Conservation (phyloP, 2,113 vertebrate genomes). For the Peromyscus californicus region DNA sequence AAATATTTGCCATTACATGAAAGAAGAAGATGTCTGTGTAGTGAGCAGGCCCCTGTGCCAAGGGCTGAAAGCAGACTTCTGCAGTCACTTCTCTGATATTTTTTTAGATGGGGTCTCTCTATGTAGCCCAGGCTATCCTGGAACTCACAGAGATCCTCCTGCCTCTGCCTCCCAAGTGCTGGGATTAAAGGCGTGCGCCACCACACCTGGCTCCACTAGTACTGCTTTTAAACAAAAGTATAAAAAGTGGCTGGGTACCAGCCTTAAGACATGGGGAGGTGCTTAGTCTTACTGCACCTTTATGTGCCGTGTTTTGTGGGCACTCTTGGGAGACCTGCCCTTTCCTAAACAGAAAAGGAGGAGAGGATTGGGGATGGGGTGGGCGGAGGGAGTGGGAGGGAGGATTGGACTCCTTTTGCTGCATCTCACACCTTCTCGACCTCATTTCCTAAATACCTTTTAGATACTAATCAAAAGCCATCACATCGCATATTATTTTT, state of each 20-base stretch:
- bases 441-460: not conserved
- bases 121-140: not conserved
- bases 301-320: not conserved
- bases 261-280: not conserved
- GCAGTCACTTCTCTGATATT: not conserved
- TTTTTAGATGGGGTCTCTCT: not conserved
- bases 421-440: not conserved
- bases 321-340: not conserved
- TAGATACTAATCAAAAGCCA: constrained; percentile 10
- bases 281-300: not conserved
- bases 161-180: not conserved
- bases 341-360: not conserved
- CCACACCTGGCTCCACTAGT: not conserved
- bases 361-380: not conserved
- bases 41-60: not conserved
- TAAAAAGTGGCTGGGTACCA: not conserved
- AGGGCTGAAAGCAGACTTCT: not conserved
- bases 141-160: not conserved
- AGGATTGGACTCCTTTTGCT: not conserved
- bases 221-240: not conserved
- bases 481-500: not conserved
- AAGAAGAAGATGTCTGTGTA: not conserved
- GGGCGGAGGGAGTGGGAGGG: not conserved
- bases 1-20: not conserved
- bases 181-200: not conserved